Percentiles rank a stretch among this genome's conserved stretches.
These are phyloP conservation scores for Sapayoa aenigma DNA, from an alignment of 2,113 vertebrate genomes.

Conservation along the genomic window DNA sequence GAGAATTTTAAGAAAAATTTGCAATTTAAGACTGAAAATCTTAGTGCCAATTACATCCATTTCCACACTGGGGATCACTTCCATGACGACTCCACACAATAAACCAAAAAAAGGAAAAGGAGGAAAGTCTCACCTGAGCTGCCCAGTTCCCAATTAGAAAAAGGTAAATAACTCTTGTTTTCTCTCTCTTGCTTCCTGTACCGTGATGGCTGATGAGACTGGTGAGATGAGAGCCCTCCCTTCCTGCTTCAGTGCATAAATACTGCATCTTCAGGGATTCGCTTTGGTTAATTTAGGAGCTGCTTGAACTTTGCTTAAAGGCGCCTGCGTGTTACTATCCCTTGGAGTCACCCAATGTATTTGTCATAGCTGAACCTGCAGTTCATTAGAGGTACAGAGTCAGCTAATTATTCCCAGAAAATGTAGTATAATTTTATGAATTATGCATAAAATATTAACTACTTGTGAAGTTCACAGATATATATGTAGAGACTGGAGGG, in stretches of 20 bases:
- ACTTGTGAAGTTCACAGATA: slow-evolving; percentile 30
- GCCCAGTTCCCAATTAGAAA: background rate
- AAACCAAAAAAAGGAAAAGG: background rate
- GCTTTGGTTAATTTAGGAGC: slow-evolving; percentile 66
- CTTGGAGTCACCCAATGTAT: background rate
- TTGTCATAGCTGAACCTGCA: slow-evolving; percentile 59
- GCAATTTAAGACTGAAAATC: background rate
- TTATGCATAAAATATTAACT: slow-evolving; percentile 68
- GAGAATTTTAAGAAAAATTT: background rate
- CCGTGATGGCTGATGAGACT: slow-evolving; percentile 4
- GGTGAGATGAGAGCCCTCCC: slow-evolving; percentile 20
- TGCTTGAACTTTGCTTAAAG: slow-evolving; percentile 67
- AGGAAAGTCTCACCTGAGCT: slow-evolving; percentile 25
- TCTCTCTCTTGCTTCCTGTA: background rate
- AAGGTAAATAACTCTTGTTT: slow-evolving; percentile 21
- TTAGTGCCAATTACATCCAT: background rate
- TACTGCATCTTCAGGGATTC: slow-evolving; percentile 49
- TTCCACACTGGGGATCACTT: background rate
- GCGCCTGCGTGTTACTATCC: slow-evolving; percentile 47
- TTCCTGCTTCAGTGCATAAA: slow-evolving; percentile 47
- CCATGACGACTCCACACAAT: background rate
- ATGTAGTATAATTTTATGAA: slow-evolving; percentile 54
- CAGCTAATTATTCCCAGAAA: slow-evolving; percentile 68
- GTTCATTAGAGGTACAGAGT: slow-evolving; percentile 64
- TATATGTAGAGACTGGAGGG: background rate